Percentiles rank a stretch among this genome's conserved stretches.
phyloP scores from a whole-genome alignment of 2,113 vertebrate species.

The Petrocephalus zakoni region DNA sequence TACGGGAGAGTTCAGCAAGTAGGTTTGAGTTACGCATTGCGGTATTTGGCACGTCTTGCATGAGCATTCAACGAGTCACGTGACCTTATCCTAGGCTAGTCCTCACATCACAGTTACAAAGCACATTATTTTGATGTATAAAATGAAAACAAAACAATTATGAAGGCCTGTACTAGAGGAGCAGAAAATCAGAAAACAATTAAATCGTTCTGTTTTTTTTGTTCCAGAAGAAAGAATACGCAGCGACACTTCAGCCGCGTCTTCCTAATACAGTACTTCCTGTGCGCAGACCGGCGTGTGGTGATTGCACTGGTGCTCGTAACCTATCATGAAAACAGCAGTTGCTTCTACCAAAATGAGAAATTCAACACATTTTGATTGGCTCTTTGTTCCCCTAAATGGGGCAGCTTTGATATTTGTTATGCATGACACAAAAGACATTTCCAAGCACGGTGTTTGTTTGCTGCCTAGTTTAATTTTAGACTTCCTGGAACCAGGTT shows the following conservation, averaged over 20 bases:
- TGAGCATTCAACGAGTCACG: not conserved
- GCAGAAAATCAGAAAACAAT: not conserved
- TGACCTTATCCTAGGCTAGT: not conserved
- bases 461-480: not conserved
- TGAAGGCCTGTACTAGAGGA: not conserved
- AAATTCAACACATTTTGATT: not conserved
- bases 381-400: not conserved
- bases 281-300: not conserved
- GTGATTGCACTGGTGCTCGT: not conserved
- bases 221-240: not conserved
- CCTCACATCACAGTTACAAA: not conserved
- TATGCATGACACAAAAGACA: not conserved
- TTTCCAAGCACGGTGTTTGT: not conserved
- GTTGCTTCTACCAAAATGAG: not conserved
- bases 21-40: not conserved
- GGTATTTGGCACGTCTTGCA: not conserved
- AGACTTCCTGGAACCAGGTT: not conserved
- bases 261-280: not conserved
- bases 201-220: not conserved
- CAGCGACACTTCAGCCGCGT: not conserved
- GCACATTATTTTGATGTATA: not conserved
- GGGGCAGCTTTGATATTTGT: not conserved
- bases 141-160: not conserved
- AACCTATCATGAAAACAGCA: not conserved
- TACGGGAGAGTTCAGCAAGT: not conserved